Evolutionary conservation across 1,140 invertebrate genomes (phyloP).

Genomic region (Drosophila melanica): DNA sequence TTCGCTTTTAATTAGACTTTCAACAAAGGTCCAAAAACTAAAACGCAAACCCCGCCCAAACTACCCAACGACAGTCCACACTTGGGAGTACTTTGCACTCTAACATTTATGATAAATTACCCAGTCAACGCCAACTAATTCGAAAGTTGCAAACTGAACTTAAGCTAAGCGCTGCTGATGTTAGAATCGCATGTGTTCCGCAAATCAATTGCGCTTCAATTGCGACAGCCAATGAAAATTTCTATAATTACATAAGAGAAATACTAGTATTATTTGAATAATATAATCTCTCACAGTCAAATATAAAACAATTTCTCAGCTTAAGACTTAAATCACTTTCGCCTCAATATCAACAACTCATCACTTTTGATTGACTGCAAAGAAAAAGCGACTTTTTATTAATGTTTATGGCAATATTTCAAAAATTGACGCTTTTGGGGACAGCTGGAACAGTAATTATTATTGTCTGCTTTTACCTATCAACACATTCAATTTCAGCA

Average conservation of each 20-base stretch:
- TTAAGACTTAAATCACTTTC: constrained; percentile 2
- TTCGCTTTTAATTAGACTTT: constrained; percentile 58
- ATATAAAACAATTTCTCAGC: neutral
- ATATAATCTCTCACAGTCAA: too few relatives aligned
- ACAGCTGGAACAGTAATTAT: constrained; percentile 24
- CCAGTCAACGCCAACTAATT: neutral
- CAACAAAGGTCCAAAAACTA: constrained; percentile 45
- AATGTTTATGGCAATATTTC: neutral
- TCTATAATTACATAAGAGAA: neutral
- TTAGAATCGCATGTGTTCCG: constrained; percentile 24
- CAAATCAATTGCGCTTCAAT: constrained; percentile 5
- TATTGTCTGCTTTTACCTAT: constrained; percentile 19
- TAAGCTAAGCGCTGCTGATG: constrained; percentile 17
- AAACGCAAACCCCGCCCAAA: neutral
- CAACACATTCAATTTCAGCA: constrained; percentile 17
- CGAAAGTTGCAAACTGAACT: constrained; percentile 10
- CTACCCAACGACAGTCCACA: constrained; percentile 11
- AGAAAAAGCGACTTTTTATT: neutral
- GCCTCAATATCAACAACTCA: constrained; percentile 8
- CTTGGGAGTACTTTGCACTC: constrained; percentile 31
- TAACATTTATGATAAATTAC: constrained; percentile 51
- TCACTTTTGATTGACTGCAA: neutral
- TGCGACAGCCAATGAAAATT: neutral
- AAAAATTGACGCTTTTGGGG: neutral
- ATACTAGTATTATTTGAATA: too few relatives aligned